Base-by-base conservation (phyloP, 2,888 invertebrate genomes). In the Aspidiotus rigidus region DNA sequence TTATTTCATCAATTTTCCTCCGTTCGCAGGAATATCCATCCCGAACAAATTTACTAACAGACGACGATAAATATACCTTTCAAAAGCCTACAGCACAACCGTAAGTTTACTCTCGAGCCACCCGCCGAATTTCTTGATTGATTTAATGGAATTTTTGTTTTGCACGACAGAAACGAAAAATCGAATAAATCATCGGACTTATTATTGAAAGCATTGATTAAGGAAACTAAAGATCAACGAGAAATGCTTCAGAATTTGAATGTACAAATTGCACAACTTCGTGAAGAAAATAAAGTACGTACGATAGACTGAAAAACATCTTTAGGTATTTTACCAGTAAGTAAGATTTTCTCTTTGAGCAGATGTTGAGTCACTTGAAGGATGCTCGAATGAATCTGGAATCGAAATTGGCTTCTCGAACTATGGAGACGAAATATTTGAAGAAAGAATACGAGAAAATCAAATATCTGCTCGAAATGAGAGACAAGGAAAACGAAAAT, bases 261-360 rank as follows among this genome's bases (percentile, higher is more conserved):
- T 11, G 49, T 49, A 11, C n/a, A 49, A 8, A 53, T 67, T 13
- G 15, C 39, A 28, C 57, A 60, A 60, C 44, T 67, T 28, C 42
- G 57, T 9, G 59, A 67, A 49, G 67, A 67, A 53, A 67, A 67
- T 57, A 67, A 60, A 60, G 67, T 67, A 60, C n/a, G 44, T 13
- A 59, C 17, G 11, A 13, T 41, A 1, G 7, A 56, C 40, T 59
- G 42, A 17, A 8, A 28, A 16, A 60, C n/a, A 9, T 64, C 41
- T 11, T 55, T 41, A 57, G 7, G 44, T 60, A 13, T 8, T 11
- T 44, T 2, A 17, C 10, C 40, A 39, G 54, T 40, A 13, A 28
- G 7, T 5, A n/a, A 11, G 16, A 40, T 56, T 15, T 60, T 39
- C 44, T 49, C n/a, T 39, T 13, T 64, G 10, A 41, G 16, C 42